Base-by-base conservation (phyloP, 1,140 invertebrate genomes). In the Eumeta japonica region DNA sequence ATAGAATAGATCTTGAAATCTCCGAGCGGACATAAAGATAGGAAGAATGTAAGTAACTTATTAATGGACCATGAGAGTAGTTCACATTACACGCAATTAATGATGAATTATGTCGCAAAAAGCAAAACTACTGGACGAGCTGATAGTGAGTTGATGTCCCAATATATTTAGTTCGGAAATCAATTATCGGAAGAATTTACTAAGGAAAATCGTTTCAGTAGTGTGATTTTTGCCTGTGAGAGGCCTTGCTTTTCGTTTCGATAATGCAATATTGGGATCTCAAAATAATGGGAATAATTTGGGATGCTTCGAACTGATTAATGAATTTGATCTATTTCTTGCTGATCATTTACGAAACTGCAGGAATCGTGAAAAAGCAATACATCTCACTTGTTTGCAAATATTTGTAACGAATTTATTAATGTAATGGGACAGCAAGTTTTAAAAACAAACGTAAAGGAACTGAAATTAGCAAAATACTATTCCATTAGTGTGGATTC, bases 271-370 rank as follows among this genome's bases (percentile, higher is more conserved):
- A n/a, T 30, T 38, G n/a, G 36, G 36, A 16, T 29, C 27, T 16
- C 37, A 13, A 28, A 40, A 50, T 33, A 52, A 49, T 39, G 43
- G 43, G 34, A 52, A 52, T 52, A 49, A 46, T 49, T 46, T 50
- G 36, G 42, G 39, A 10, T 45, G 35, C 20, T 28, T 53, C 31
- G 44, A 53, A 38, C 31, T 50, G 28, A 14, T 50, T 15, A 43
- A 33, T 40, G 41, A 47, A 43, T 50, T 50, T 47, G 50, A 52
- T 47, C 41, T 39, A 33, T 52, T 50, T 45, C 28, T 52, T 37
- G 46, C 50, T 24, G 19, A 36, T 32, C 43, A 52, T 18, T 33
- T 52, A 35, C 16, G 43, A 49, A 46, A 39, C 12, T 46, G 5
- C 28, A 45, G 35, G 17, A 48, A 50, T 48, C 41, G n/a, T 39